Conservation (phyloP, 2,888 invertebrate species). For the Polymixis flavicincta region DNA sequence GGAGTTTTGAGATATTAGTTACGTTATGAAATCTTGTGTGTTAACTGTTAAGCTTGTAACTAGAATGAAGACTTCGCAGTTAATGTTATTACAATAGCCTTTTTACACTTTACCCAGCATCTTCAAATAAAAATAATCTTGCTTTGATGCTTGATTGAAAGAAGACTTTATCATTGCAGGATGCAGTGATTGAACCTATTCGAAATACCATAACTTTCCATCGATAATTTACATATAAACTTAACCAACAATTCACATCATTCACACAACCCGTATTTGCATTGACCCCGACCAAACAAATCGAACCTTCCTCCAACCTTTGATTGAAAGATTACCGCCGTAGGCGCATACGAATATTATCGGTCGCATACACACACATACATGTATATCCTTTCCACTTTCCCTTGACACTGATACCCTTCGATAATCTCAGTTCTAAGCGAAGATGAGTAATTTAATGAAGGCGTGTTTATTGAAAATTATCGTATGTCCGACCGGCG, state of each 20-base stretch:
- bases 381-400: conserved; percentile 67
- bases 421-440: conserved; percentile 71
- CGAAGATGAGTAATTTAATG: conserved; percentile 76
- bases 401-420: conserved; percentile 72
- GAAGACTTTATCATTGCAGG: not conserved
- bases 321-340: conserved; percentile 60
- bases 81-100: not conserved
- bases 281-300: conserved; percentile 44
- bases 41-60: not conserved
- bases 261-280: conserved; percentile 19
- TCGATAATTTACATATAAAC: not conserved
- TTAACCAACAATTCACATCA: conserved; percentile 7
- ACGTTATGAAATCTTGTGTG: conserved; percentile 18
- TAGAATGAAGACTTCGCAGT: not conserved
- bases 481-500: conserved; percentile 70
- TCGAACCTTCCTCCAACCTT: conserved; percentile 47
- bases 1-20: conserved; percentile 18
- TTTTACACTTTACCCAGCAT: not conserved
- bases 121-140: not conserved
- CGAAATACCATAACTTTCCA: not conserved
- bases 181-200: not conserved
- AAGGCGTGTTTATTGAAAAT: conserved; percentile 77
- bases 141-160: not conserved
- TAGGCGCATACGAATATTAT: conserved; percentile 50
- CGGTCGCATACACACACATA: conserved; percentile 28